Evolutionary conservation across 2,797 vertebrate species (phyloP).

Genomic region (Cuculus canorus): DNA sequence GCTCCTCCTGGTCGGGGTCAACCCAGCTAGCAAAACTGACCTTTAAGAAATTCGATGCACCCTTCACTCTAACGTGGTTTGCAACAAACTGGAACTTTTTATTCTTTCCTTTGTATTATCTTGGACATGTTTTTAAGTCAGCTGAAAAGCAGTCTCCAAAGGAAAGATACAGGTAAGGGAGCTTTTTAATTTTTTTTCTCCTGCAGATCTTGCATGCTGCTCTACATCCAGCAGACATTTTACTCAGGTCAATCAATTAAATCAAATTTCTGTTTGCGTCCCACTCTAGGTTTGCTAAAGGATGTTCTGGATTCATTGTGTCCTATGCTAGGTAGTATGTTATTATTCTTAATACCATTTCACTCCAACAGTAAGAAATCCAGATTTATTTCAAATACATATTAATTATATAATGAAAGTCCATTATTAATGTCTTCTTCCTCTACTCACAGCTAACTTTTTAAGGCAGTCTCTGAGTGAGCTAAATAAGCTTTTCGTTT

Average conservation of each 20-base stretch:
- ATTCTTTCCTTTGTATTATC: conserved; percentile 94
- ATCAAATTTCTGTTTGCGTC: not conserved
- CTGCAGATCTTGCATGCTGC: not conserved
- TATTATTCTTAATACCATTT: not conserved
- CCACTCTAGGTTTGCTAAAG: not conserved
- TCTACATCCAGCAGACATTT: not conserved
- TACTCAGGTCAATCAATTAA: not conserved
- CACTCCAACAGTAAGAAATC: not conserved
- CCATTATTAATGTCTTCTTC: not conserved
- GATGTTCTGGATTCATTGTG: not conserved
- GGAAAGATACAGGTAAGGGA: conserved; percentile 91
- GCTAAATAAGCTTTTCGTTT: not conserved
- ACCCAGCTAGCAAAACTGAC: conserved; percentile 94
- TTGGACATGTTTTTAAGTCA: conserved; percentile 90
- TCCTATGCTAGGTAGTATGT: not conserved
- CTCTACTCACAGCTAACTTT: not conserved
- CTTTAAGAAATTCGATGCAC: conserved; percentile 88
- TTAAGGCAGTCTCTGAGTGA: not conserved
- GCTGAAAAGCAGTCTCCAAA: conserved; percentile 90
- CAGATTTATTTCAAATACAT: not conserved
- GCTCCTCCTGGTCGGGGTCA: conserved; percentile 92
- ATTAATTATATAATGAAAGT: not conserved
- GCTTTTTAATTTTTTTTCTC: not conserved
- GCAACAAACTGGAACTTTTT: conserved; percentile 96
- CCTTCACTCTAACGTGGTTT: conserved; percentile 97